A percentile compares a stretch with the other conserved stretches of the same genome.
phyloP scores from a whole-genome alignment of 2,797 vertebrate species.

The Neosilurus hyrtlii region DNA sequence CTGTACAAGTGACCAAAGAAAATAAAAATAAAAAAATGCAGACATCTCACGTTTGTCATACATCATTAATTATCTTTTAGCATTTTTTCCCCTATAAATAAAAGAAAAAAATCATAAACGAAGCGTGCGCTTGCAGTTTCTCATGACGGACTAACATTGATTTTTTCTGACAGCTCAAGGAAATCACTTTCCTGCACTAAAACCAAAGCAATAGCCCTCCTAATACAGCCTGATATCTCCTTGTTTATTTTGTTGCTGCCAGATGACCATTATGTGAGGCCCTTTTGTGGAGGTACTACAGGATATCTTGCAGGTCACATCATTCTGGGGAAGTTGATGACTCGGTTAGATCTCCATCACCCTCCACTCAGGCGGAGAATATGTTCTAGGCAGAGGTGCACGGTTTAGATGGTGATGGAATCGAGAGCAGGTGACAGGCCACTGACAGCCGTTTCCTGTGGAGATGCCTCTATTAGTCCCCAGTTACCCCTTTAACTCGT shows the following conservation, averaged over 20 bases:
- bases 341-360: conserved; percentile 86
- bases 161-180: conserved; percentile 82
- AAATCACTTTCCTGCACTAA: conserved; percentile 83
- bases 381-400: conserved; percentile 66
- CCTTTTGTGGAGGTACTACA: conserved; percentile 73
- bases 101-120: conserved; percentile 27
- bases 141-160: conserved; percentile 64
- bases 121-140: conserved; percentile 22
- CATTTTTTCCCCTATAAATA: conserved; percentile 4
- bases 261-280: conserved; percentile 80
- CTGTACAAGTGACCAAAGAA: not conserved
- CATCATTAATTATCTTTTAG: conserved; percentile 1
- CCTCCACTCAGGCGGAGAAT: conserved; percentile 76
- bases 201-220: conserved; percentile 75
- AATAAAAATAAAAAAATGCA: not conserved
- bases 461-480: conserved; percentile 58
- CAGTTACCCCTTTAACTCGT: conserved; percentile 40
- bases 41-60: not conserved
- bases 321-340: conserved; percentile 84
- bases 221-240: conserved; percentile 78
- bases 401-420: conserved; percentile 56
- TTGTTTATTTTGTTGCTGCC: conserved; percentile 81
- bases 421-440: conserved; percentile 54
- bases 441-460: conserved; percentile 52
- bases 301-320: conserved; percentile 82